Evolutionary conservation across 2,113 vertebrate species (phyloP).

Genomic region (Anas platyrhynchos): DNA sequence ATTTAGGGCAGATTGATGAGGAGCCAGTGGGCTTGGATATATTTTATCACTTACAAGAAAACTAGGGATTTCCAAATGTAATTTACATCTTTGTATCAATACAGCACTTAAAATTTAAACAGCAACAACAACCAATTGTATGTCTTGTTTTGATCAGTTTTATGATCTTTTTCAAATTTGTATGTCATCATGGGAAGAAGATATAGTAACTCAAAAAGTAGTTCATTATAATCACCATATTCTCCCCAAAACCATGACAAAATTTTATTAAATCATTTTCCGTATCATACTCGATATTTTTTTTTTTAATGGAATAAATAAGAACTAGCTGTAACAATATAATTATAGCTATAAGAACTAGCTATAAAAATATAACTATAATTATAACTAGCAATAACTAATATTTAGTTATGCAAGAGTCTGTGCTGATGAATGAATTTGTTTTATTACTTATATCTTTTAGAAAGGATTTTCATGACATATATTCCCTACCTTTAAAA

Average conservation of each 20-base stretch:
- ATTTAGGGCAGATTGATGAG: slow-evolving; percentile 8
- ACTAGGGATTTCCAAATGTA: not conserved
- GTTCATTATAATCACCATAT: not conserved
- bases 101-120: not conserved
- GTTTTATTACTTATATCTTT: not conserved
- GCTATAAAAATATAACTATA: no score
- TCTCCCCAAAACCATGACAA: not conserved
- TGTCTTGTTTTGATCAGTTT: not conserved
- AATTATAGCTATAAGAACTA: no score
- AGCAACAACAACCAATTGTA: not conserved
- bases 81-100: not conserved
- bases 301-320: not conserved
- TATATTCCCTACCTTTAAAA: not conserved
- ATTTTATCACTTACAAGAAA: not conserved
- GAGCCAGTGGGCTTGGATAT: not conserved
- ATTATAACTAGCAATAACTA: no score
- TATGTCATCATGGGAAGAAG: not conserved
- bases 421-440: not conserved
- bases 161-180: not conserved
- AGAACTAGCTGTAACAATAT: not conserved
- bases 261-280: rapidly evolving
- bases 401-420: not conserved
- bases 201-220: not conserved
- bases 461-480: not conserved
- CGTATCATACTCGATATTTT: not conserved